phyloP scores from a whole-genome alignment of 2,888 invertebrate species.

The Limnephilus rhombicus region DNA sequence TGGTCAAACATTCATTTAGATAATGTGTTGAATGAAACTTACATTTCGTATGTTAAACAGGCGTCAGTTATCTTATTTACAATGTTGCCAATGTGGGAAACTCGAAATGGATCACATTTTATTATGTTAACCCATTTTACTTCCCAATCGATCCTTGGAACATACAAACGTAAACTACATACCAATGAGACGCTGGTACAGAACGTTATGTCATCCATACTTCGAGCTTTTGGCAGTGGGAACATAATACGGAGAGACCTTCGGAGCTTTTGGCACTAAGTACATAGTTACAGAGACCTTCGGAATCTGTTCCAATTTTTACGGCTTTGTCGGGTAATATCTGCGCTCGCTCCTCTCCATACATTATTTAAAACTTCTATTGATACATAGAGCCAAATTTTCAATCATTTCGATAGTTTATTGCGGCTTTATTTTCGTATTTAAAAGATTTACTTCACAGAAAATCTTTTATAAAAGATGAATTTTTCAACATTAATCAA shows the following conservation, averaged over 20 bases:
- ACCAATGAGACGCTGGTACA: background rate
- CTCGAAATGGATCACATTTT: too few species aligned
- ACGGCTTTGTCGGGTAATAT: slow-evolving; percentile 9
- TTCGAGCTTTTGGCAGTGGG: background rate
- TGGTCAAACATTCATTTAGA: too few species aligned
- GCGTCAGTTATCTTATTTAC: too few species aligned
- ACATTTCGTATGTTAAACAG: too few species aligned
- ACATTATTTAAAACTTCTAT: background rate
- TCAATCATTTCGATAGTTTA: slow-evolving; percentile 16
- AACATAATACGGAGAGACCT: background rate
- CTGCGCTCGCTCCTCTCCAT: slow-evolving; percentile 6
- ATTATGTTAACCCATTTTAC: background rate
- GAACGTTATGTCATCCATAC: background rate
- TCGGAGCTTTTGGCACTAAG: background rate
- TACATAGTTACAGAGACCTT: slow-evolving; percentile 12
- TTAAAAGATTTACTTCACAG: background rate
- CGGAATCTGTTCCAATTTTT: slow-evolving; percentile 36
- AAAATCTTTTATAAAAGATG: background rate
- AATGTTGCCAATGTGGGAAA: background rate
- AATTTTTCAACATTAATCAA: background rate
- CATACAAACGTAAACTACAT: background rate
- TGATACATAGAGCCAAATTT: slow-evolving; percentile 3
- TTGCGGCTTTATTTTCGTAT: background rate
- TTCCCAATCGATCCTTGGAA: background rate
- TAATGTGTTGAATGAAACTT: too few species aligned